These are phyloP conservation scores for Stegastes partitus DNA, from an alignment of 2,113 vertebrate genomes.

Conservation along the genomic window DNA sequence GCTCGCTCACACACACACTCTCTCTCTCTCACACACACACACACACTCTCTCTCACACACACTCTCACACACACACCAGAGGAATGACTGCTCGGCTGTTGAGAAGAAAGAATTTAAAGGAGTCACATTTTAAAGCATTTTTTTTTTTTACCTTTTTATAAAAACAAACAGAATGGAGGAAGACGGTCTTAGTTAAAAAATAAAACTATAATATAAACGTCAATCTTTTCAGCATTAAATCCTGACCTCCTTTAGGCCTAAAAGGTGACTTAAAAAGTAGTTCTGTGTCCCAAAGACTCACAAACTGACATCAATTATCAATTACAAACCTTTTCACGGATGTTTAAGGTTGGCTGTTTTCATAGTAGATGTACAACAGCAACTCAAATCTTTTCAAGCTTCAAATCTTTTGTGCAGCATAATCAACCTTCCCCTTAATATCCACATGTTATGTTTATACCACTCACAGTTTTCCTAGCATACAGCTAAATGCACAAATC, in stretches of 20 bases:
- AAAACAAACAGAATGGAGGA: conserved; percentile 14
- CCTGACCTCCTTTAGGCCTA: background rate
- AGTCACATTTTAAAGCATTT: conserved; percentile 15
- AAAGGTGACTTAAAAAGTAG: background rate
- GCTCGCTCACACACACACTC: conserved; percentile 29
- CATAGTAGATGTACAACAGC: background rate
- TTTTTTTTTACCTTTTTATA: background rate
- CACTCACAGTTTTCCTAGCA: background rate
- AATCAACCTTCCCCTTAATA: background rate
- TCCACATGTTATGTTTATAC: background rate
- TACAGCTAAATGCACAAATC: background rate
- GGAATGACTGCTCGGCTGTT: conserved; percentile 7
- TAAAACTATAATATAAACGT: background rate
- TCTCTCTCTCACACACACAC: conserved; percentile 1
- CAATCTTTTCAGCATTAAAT: background rate
- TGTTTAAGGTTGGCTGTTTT: background rate
- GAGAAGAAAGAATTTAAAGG: conserved; percentile 38
- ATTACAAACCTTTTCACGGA: background rate
- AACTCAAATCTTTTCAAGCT: background rate
- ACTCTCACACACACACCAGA: conserved; percentile 11
- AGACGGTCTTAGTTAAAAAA: background rate
- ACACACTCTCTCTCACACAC: background rate
- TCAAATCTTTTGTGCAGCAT: background rate
- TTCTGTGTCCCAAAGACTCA: background rate
- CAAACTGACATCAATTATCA: background rate